These are phyloP conservation scores for Channa argus DNA, from an alignment of 2,113 vertebrate species.

Conservation along the genomic window DNA sequence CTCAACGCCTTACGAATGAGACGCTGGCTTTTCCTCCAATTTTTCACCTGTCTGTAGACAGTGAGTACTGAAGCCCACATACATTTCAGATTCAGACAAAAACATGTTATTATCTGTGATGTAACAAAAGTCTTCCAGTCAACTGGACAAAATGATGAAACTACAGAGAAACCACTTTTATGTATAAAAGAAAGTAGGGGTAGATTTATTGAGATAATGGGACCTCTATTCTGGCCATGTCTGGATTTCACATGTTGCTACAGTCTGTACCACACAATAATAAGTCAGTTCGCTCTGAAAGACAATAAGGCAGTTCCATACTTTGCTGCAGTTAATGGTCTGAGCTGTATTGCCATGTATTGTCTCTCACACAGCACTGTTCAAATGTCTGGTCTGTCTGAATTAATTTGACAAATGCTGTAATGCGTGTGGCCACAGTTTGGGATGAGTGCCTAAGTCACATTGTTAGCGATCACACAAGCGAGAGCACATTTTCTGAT, in stretches of 20 bases:
- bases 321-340: conserved; percentile 67
- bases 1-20: no score
- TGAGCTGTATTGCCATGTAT: conserved; percentile 58
- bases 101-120: conserved; percentile 36
- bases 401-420: conserved; percentile 55
- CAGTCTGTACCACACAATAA: conserved; percentile 57
- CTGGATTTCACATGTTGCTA: conserved; percentile 67
- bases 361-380: conserved; percentile 31
- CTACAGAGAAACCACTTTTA: conserved; percentile 70
- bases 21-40: no score
- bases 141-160: conserved; percentile 76
- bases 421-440: conserved; percentile 35
- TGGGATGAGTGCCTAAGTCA: conserved; percentile 6
- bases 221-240: conserved; percentile 49
- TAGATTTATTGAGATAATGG: conserved; percentile 73
- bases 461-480: conserved; percentile 57
- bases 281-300: conserved; percentile 50
- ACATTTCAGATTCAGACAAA: conserved; percentile 15
- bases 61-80: no score
- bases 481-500: conserved; percentile 56
- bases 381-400: conserved; percentile 64
- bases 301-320: conserved; percentile 65
- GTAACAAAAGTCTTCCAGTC: conserved; percentile 38
- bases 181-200: conserved; percentile 48
- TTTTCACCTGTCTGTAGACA: no score